phyloP scores from a whole-genome alignment of 2,797 vertebrate genomes.

The Neopelma chrysocephalum region DNA sequence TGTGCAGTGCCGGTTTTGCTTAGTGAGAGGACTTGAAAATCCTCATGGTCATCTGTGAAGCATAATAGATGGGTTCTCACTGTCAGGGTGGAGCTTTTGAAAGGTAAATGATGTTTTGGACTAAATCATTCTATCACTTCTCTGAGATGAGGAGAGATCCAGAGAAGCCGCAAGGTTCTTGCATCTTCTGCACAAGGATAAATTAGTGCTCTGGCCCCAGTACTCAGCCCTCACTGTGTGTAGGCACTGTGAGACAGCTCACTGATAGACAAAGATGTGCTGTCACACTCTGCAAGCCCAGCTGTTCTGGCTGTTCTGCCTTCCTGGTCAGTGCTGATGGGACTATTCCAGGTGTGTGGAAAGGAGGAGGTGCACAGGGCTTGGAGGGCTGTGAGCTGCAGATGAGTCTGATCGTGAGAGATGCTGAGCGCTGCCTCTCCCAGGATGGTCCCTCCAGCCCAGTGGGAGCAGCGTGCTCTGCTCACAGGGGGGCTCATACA shows the following conservation, averaged over 20 bases:
- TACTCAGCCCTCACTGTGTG: background rate
- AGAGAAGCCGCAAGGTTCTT: fast-evolving
- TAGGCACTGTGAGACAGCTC: background rate
- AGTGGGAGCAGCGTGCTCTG: background rate
- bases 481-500: background rate
- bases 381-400: background rate
- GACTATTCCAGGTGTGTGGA: background rate
- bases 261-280: background rate
- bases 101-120: background rate
- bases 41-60: background rate
- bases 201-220: background rate
- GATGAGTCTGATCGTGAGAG: background rate
- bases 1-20: background rate
- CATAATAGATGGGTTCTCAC: fast-evolving
- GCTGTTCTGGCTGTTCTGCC: background rate
- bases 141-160: background rate
- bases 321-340: background rate
- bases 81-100: background rate
- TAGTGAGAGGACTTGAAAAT: background rate
- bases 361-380: background rate
- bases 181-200: background rate
- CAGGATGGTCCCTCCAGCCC: background rate
- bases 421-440: background rate
- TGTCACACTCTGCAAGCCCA: background rate
- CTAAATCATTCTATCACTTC: background rate